Evolutionary conservation across 2,888 invertebrate genomes (phyloP), one percentile per base, ranked within the genome.

Genomic region (Adelphocoris suturalis): DNA sequence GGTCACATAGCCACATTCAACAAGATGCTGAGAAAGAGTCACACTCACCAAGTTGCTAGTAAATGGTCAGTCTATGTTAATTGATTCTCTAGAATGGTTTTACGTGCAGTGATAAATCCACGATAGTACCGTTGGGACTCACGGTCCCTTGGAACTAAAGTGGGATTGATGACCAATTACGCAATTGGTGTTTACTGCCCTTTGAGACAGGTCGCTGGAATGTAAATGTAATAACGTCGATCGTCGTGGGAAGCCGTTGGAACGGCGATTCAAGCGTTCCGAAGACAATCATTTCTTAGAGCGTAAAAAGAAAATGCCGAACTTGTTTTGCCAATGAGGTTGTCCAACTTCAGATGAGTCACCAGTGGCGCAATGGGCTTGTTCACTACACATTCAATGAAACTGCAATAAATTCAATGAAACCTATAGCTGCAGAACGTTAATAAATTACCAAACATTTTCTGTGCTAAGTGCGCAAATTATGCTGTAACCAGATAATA

Each of bases 261-360:
- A 16, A n/a, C 37, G 57, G 5, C n/a, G 57, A 57, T 57, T 57
- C 57, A 7, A n/a, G 16, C 37, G 7, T 37, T 37, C 37, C 57
- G 57, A n/a, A 57, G 57, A 13, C 5, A 57, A 57, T 57, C 57
- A n/a, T 16, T 57, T 57, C 57, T 1, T 57, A 12, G 57, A 57
- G 57, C 57, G 57, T n/a, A n/a, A 57, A n/a, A 57, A n/a, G 57
- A n/a, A 57, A n/a, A 57, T n/a, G 57, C n/a, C 16, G n/a, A 57
- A 7, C n/a, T n/a, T 5, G 16, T 57, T 57, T n/a, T n/a, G 16
- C 57, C 1, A 57, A 16, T 57, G n/a, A n/a, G 1, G 5, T 0
- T n/a, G 57, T 13, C 0, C 16, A 16, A 52, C 52, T 12, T 14
- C 14, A 16, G 52, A 12, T 2, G 52, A 52, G 57, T n/a, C 57